Evolutionary conservation across 2,797 vertebrate genomes (phyloP), one percentile per base, ranked within the genome.

Genomic region (Sebastes paucispinis): DNA sequence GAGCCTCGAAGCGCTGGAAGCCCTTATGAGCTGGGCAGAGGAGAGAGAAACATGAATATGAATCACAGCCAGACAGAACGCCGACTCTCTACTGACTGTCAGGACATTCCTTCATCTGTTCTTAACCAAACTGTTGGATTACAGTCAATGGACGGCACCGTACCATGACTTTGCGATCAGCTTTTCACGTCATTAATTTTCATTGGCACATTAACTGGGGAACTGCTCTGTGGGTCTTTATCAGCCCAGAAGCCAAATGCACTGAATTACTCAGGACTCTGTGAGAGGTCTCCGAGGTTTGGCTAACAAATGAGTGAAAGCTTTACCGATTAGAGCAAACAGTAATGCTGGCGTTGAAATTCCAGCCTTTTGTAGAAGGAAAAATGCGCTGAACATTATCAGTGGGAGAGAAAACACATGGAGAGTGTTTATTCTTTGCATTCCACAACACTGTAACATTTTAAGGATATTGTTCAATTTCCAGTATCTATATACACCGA

Each of bases 1-100:
- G 91, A 18, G 98, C 96, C 85, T 99, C 98, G 1, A 99, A 99
- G 60, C 97, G 97, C 93, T 99, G 98, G 76, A 98, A 93, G 24
- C 98, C 97, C 91, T 99, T 99, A 88, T 97, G 96, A 95, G 96
- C 98, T 99, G 88, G 4, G 12, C 20, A 81, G 65, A 69, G 12
- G 50, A 71, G 50, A 79, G 73, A 50, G 60, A 31, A 77, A 68
- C 22, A 60, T 66, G 54, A 71, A 5, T 6, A 16, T 18, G 11
- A 85, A 64, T 47, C 27, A 79, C 54, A 79, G 54, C 2, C 39
- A 73, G 39, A 34, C 24, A 54, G n/a, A 4, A 16, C 27, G 43
- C 59, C 57, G 24, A 7, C 43, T 36, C 32, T 59, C 34, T 20
- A n/a, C 57, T 31, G 31, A 67, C 43, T 18, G 29, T 22, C 32